Evolutionary conservation across 2,797 vertebrate genomes (phyloP), one percentile per base, ranked within the genome.

Genomic region (Kryptolebias ocellatus): DNA sequence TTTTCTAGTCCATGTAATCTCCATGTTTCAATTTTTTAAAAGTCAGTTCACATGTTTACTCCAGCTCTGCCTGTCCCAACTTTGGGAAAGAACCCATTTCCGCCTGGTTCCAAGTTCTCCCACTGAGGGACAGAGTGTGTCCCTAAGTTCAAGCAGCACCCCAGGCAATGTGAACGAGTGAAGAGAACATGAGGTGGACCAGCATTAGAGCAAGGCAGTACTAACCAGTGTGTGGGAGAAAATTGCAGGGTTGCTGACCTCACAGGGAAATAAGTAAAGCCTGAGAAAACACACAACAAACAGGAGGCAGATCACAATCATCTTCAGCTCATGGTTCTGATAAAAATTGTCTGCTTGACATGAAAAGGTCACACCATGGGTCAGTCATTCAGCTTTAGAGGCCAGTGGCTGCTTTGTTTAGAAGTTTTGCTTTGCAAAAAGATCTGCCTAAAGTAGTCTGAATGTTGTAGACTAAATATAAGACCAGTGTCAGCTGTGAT

Each of bases 221-320:
- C 80, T 81, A 76, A 84, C 67, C 75, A 89, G 82, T 89, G 89
- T 93, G 90, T 93, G 92, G 88, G 92, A 94, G 92, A 92, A 91
- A 90, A 83, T 72, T 69, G 70, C 68, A 58, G 81, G 92, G 91
- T 93, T 78, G 44, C 45, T 85, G 89, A 92, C 91, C 92, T 89
- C 70, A 75, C 72, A 79, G 72, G 87, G 88, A 90, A 87, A 89
- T 87, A 80, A 89, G 88, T 78, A 82, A 83, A 78, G 84, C 91
- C 88, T 91, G 92, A 91, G 90, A 90, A 92, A 92, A 93, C 86
- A 91, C 89, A 87, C 83, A 90, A 89, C 83, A 86, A 77, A 87
- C 88, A 91, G 70, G 87, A 87, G 79, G 85, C 60, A 83, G 79
- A 79, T 87, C 71, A 60, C 68, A 81, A 80, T 80, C 83, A 78